Evolutionary conservation across 2,888 invertebrate species (phyloP), one percentile per base, ranked within the genome.

Genomic region (Metellina segmentata): DNA sequence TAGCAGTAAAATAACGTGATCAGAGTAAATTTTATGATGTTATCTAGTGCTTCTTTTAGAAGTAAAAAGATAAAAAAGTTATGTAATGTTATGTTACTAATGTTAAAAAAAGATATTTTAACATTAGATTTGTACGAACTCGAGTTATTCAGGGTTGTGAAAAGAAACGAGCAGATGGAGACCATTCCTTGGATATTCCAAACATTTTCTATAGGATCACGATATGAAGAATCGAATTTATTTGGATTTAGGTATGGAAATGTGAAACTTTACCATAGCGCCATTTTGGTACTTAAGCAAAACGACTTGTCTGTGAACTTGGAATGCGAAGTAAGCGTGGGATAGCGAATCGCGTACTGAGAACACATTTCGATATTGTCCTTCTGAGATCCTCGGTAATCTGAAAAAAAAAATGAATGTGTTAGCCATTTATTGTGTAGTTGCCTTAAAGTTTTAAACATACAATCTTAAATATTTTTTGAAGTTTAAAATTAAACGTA

Each of bases 361-460:
- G 16, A 52, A 11, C 83, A 83, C 52, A 83, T 83, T 6, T 53
- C 9, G 19, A 83, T 53, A 34, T 74, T 83, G 20, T 83, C 83
- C 8, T 49, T n/a, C 6, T 7, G 7, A 6, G 16, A 20, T n/a
- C n/a, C 19, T 9, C 13, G 9, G 7, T 34, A 11, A 53, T 11
- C 83, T 83, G 34, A 7, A 83, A 53, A 53, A 34, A 7, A 83
- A 53, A 53, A 34, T 53, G 7, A 8, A 19, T 51, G n/a, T 71
- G 71, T 7, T 16, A n/a, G 7, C 7, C n/a, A n/a, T 71, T n/a
- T 6, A 13, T 9, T 4, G n/a, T n/a, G n/a, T 48, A 34, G 4
- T 13, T 74, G 11, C 7, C 72, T 9, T 1, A 9, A 19, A 72
- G 9, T 20, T 19, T 72, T 72, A 8, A 19, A 72, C 1, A 5